A percentile compares a stretch with the other conserved stretches of the same genome.
These are phyloP conservation scores for Callocephalon fimbriatum DNA, from an alignment of 2,113 vertebrate species.

Conservation along the genomic window DNA sequence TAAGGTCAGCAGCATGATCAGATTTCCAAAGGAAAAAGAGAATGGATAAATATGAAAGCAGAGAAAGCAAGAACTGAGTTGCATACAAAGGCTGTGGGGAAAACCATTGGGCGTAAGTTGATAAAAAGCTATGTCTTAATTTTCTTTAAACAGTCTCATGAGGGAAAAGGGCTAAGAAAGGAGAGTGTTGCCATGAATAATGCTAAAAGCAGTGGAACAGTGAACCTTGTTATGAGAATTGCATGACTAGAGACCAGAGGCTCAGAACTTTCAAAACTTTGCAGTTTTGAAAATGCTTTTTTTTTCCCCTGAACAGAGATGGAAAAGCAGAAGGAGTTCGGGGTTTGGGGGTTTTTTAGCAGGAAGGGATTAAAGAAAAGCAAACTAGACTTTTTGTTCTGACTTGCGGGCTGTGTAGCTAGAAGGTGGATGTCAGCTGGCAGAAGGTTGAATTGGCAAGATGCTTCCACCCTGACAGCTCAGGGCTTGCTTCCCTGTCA, in stretches of 20 bases:
- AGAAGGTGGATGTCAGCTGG: neutral
- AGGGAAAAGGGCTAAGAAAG: neutral
- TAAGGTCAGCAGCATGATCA: neutral
- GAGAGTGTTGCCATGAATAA: neutral
- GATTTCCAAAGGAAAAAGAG: neutral
- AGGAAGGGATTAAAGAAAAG: neutral
- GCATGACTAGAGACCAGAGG: neutral
- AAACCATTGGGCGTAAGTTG: neutral
- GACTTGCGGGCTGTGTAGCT: neutral
- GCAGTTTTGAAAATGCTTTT: neutral
- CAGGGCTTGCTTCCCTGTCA: neutral
- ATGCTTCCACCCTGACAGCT: neutral
- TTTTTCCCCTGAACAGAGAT: neutral
- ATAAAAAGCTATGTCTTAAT: neutral
- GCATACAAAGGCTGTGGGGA: neutral
- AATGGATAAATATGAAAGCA: neutral
- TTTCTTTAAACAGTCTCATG: neutral
- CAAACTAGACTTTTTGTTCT: neutral
- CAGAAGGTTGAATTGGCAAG: neutral
- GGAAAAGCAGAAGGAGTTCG: neutral
- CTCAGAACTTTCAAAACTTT: neutral
- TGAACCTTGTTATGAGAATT: neutral
- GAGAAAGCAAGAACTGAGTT: neutral
- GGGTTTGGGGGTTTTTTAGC: fast-evolving
- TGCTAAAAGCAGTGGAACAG: neutral